These are phyloP conservation scores for Ormyrus pomaceus DNA, from an alignment of 2,888 invertebrate species.

Conservation along the genomic window DNA sequence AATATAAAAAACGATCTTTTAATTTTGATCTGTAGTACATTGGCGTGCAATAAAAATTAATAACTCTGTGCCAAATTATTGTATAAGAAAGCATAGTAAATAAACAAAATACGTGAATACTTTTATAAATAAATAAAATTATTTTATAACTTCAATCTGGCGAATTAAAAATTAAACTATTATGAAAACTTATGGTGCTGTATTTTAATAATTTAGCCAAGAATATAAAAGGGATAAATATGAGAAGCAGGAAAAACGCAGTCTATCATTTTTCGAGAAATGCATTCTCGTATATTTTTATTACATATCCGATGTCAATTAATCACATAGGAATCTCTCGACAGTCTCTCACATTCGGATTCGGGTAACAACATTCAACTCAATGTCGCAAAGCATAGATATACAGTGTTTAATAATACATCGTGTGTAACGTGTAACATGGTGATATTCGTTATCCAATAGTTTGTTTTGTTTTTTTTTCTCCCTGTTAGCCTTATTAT, in stretches of 20 bases:
- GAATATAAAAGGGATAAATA: background rate
- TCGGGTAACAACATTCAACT: conserved; percentile 72
- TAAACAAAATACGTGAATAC: background rate
- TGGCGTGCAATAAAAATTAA: too few species aligned
- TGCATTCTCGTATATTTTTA: conserved; percentile 58
- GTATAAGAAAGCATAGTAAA: background rate
- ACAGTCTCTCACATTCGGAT: conserved; percentile 58
- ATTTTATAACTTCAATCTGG: too few species aligned
- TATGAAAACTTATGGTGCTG: too few species aligned
- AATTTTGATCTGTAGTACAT: too few species aligned
- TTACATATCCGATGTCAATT: conserved; percentile 63
- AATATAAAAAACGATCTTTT: too few species aligned
- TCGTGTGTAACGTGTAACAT: conserved; percentile 72
- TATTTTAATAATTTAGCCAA: too few species aligned
- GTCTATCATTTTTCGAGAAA: conserved; percentile 50
- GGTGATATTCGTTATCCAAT: conserved; percentile 67
- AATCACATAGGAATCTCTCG: conserved; percentile 64
- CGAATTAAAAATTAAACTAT: too few species aligned
- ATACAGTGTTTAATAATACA: conserved; percentile 60
- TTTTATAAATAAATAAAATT: background rate
- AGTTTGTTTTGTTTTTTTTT: conserved; percentile 53
- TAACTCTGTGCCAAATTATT: too few species aligned
- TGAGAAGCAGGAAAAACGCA: conserved; percentile 7
- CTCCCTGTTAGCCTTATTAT: conserved; percentile 62
- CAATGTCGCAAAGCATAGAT: conserved; percentile 72